phyloP scores from a whole-genome alignment of 2,888 invertebrate genomes.

The Leptopilina syphax region DNA sequence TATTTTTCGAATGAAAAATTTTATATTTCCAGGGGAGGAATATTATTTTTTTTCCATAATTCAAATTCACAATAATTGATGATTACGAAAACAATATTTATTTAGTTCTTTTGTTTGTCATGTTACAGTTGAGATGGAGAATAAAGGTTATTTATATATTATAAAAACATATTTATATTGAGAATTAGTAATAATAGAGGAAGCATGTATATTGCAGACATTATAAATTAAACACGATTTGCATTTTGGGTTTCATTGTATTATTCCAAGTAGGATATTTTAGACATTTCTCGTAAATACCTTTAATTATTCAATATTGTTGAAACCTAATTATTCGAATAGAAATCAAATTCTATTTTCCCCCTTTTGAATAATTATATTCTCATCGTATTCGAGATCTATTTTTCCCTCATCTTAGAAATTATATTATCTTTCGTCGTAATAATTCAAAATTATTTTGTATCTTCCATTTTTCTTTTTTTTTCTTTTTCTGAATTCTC shows the following conservation, averaged over 20 bases:
- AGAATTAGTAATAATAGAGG: conserved; percentile 9
- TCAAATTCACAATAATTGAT: neutral
- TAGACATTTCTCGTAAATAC: neutral
- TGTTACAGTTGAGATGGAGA: conserved; percentile 20
- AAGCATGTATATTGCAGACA: conserved; percentile 6
- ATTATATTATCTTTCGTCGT: too few species aligned
- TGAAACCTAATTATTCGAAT: neutral
- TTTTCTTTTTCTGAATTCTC: neutral
- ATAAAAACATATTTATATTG: neutral
- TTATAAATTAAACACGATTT: conserved; percentile 2
- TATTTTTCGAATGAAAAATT: too few species aligned
- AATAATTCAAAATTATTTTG: too few species aligned
- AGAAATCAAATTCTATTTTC: conserved; percentile 2
- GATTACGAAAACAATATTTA: neutral
- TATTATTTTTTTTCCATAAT: too few species aligned
- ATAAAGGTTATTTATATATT: conserved; percentile 8
- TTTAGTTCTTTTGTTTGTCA: conserved; percentile 8
- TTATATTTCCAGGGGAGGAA: too few species aligned
- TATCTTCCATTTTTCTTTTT: too few species aligned
- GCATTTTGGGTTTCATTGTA: neutral
- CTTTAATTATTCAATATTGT: neutral
- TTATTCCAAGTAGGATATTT: neutral
- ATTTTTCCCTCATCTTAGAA: neutral
- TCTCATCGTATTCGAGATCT: too few species aligned
- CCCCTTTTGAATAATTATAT: neutral